Conservation (phyloP, 2,888 invertebrate genomes). For the Lathronympha strigana region DNA sequence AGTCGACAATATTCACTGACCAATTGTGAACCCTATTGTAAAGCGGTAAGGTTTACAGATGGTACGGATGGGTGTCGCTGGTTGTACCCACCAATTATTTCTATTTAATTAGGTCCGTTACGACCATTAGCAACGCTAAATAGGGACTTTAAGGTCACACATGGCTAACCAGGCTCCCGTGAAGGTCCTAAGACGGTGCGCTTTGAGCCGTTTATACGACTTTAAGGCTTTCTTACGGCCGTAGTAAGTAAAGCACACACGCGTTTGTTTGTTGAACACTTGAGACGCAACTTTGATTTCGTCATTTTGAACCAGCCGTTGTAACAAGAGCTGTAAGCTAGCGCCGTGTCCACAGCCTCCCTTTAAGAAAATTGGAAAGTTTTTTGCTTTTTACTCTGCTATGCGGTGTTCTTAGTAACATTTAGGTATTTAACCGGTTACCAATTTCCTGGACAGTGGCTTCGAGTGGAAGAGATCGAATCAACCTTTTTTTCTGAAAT, state of each 20-base stretch:
- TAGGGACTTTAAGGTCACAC: slow-evolving; percentile 54
- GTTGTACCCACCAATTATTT: slow-evolving; percentile 49
- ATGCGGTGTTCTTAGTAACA: too few species aligned
- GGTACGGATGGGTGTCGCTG: too few species aligned
- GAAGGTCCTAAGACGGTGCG: slow-evolving; percentile 36
- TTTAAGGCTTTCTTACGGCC: neutral
- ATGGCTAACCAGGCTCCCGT: slow-evolving; percentile 43
- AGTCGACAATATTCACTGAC: too few species aligned
- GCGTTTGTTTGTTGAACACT: slow-evolving; percentile 53
- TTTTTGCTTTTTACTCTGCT: too few species aligned
- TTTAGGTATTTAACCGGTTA: too few species aligned
- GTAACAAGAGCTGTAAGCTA: slow-evolving; percentile 45
- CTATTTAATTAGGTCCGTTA: slow-evolving; percentile 51
- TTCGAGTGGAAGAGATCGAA: too few species aligned
- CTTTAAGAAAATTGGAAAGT: neutral
- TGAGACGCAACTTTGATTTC: slow-evolving; percentile 55
- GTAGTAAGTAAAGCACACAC: slow-evolving; percentile 37
- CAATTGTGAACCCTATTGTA: too few species aligned
- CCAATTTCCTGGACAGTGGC: too few species aligned
- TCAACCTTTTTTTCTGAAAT: too few species aligned
- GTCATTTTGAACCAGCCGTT: slow-evolving; percentile 49
- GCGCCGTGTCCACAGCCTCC: neutral
- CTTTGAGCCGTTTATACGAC: neutral
- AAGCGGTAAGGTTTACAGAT: too few species aligned
- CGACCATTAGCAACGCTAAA: slow-evolving; percentile 51